phyloP scores from a whole-genome alignment of 1,140 invertebrate species.

The Drosophila funebris region DNA sequence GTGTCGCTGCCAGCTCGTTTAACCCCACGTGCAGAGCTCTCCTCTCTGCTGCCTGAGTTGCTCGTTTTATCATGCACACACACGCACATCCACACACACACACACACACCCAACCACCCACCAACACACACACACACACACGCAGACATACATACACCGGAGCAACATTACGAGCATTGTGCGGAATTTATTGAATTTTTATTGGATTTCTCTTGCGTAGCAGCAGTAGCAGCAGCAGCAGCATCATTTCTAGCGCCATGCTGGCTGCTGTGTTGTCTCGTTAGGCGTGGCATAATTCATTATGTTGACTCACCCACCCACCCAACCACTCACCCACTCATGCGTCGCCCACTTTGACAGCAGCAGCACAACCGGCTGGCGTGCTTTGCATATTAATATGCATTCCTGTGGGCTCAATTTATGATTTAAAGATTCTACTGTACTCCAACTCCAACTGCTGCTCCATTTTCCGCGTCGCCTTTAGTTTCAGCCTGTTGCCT shows the following conservation, averaged over 20 bases:
- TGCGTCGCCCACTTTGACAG: constrained; percentile 2
- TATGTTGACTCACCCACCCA: constrained; percentile 64
- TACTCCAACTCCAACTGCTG: neutral
- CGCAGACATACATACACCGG: constrained; percentile 11
- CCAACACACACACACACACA: neutral
- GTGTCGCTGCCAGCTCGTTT: constrained; percentile 33
- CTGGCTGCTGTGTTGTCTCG: constrained; percentile 70
- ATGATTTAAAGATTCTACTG: constrained; percentile 73
- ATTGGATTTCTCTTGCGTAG: constrained; percentile 70
- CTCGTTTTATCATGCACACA: constrained; percentile 22
- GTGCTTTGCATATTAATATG: constrained; percentile 81
- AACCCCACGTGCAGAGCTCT: constrained; percentile 38
- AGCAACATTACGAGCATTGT: constrained; percentile 53
- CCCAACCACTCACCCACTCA: constrained; percentile 4
- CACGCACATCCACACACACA: constrained; percentile 1
- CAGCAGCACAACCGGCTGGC: constrained; percentile 10
- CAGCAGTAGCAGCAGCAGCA: constrained; percentile 14
- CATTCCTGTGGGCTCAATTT: constrained; percentile 71
- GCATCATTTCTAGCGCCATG: constrained; percentile 37
- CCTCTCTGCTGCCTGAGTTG: constrained; percentile 1
- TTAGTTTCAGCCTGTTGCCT: constrained; percentile 30
- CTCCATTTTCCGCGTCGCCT: no score
- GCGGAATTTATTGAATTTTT: constrained; percentile 82
- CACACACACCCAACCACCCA: neutral
- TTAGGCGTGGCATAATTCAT: constrained; percentile 81